A percentile compares a stretch with the other conserved stretches of the same genome.
phyloP scores from a whole-genome alignment of 2,888 invertebrate genomes.

The Lasioglossum villosulum region DNA sequence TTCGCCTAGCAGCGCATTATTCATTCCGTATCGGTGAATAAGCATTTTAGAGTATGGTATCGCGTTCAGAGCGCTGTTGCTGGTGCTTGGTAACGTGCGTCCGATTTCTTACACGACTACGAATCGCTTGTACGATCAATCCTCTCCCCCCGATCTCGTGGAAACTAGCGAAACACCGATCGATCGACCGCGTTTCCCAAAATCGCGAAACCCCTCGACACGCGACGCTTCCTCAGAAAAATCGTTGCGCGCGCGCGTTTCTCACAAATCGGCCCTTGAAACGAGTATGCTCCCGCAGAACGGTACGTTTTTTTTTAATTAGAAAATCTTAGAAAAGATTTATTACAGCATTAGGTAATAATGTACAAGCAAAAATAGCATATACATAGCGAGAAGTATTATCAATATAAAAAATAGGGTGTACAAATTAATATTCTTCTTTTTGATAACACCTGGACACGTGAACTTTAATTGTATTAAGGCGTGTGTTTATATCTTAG shows the following conservation, averaged over 20 bases:
- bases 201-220: background rate
- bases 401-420: too few species aligned
- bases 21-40: slow-evolving; percentile 83
- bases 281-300: too few species aligned
- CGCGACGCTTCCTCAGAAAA: background rate
- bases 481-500: too few species aligned
- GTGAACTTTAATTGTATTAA: too few species aligned
- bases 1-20: slow-evolving; percentile 84
- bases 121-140: slow-evolving; percentile 13
- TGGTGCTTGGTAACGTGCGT: background rate
- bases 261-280: too few species aligned
- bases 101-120: slow-evolving; percentile 5
- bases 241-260: background rate
- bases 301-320: too few species aligned
- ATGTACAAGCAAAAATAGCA: too few species aligned
- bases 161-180: background rate
- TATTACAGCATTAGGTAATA: too few species aligned
- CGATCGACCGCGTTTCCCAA: slow-evolving; percentile 2
- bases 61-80: slow-evolving; percentile 62
- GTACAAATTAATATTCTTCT: too few species aligned
- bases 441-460: too few species aligned
- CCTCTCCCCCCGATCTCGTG: background rate
- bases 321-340: too few species aligned
- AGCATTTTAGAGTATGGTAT: slow-evolving; percentile 81
- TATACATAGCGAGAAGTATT: too few species aligned